Evolutionary conservation across 2,797 vertebrate genomes (phyloP).

Genomic region (Melanotaenia maccullochi): DNA sequence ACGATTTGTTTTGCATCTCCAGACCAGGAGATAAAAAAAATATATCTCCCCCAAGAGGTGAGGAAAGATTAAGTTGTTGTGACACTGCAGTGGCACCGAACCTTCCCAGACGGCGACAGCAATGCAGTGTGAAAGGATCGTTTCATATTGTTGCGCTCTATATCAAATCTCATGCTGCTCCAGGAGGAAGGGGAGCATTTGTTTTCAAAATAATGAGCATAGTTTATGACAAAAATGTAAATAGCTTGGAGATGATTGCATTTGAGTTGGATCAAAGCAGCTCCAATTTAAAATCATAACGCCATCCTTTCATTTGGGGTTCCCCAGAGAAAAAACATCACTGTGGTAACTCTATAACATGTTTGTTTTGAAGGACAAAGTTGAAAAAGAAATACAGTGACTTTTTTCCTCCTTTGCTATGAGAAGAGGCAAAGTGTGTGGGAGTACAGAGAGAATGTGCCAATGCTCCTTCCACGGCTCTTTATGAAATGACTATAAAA

Average conservation of each 20-base stretch:
- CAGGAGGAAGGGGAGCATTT: slow-evolving; percentile 62
- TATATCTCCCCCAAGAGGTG: slow-evolving; percentile 72
- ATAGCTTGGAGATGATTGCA: slow-evolving; percentile 79
- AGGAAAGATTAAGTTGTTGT: slow-evolving; percentile 79
- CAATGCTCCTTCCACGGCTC: slow-evolving; percentile 6
- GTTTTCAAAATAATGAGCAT: slow-evolving; percentile 79
- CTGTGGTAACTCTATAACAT: slow-evolving; percentile 55
- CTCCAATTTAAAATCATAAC: slow-evolving; percentile 76
- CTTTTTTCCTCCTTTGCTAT: slow-evolving; percentile 32
- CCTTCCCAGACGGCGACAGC: slow-evolving; percentile 71
- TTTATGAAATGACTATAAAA: slow-evolving; percentile 8
- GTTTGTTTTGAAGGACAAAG: slow-evolving; percentile 70
- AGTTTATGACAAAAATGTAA: slow-evolving; percentile 80
- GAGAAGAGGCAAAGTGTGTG: neutral
- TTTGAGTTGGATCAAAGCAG: slow-evolving; percentile 77
- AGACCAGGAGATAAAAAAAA: slow-evolving; percentile 71
- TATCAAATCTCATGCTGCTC: slow-evolving; percentile 76
- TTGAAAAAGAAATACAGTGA: slow-evolving; percentile 46
- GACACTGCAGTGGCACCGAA: slow-evolving; percentile 73
- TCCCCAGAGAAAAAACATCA: slow-evolving; percentile 49
- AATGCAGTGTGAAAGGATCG: slow-evolving; percentile 74
- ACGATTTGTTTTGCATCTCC: slow-evolving; percentile 75
- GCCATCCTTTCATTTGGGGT: slow-evolving; percentile 66
- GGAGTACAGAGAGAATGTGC: slow-evolving; percentile 4
- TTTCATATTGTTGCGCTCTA: slow-evolving; percentile 73